phyloP scores from a whole-genome alignment of 2,888 invertebrate genomes.

The Mellilla xanthometata region DNA sequence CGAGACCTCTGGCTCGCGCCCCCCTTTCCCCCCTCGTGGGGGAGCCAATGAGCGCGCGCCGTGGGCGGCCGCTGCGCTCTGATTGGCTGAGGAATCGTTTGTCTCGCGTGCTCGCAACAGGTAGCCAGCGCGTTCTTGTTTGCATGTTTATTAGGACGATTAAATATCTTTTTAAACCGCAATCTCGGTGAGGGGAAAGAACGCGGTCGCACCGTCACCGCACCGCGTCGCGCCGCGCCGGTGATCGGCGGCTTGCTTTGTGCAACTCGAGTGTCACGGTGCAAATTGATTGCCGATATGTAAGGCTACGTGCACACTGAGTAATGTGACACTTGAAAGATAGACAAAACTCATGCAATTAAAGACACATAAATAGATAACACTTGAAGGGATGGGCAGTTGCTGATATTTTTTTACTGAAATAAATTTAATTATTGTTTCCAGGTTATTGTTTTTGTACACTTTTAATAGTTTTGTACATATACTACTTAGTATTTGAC shows the following conservation, averaged over 20 bases:
- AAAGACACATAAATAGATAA: too few species aligned
- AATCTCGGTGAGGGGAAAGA: slow-evolving; percentile 59
- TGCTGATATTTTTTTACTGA: too few species aligned
- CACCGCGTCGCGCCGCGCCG: slow-evolving; percentile 25
- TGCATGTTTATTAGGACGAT: slow-evolving; percentile 81
- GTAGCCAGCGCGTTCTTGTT: slow-evolving; percentile 75
- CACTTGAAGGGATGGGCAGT: too few species aligned
- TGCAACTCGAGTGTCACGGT: slow-evolving; percentile 31
- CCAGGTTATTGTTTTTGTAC: too few species aligned
- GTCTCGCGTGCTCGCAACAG: slow-evolving; percentile 82
- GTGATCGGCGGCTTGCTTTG: slow-evolving; percentile 63
- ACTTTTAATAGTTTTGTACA: too few species aligned
- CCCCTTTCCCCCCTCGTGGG: slow-evolving; percentile 54
- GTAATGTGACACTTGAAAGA: background rate
- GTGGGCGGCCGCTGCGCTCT: slow-evolving; percentile 71
- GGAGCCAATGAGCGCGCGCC: slow-evolving; percentile 64
- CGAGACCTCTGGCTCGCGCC: slow-evolving; percentile 54
- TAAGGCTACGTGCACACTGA: slow-evolving; percentile 24
- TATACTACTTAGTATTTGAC: too few species aligned
- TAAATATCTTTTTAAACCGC: slow-evolving; percentile 75
- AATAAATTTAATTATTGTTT: too few species aligned
- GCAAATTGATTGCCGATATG: slow-evolving; percentile 38
- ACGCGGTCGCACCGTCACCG: slow-evolving; percentile 35
- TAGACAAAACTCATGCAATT: too few species aligned
- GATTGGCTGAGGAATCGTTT: slow-evolving; percentile 66